Conservation (phyloP, 2,797 vertebrate species). For the Phataginus tetradactyla region DNA sequence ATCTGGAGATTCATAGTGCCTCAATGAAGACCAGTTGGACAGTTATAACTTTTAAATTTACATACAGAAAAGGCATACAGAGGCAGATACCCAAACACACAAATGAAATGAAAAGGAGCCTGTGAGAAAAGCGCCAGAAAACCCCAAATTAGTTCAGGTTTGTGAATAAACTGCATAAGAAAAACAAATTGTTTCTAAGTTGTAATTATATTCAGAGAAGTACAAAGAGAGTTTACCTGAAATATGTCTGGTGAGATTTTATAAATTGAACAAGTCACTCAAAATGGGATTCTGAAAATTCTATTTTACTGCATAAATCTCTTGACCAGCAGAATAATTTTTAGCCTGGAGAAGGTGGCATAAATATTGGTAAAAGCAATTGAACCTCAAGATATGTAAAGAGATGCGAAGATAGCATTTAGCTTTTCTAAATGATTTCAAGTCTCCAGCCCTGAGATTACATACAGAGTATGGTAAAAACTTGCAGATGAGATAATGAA, state of each 20-base stretch:
- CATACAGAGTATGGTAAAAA: constrained; percentile 46
- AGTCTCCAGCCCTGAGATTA: constrained; percentile 61
- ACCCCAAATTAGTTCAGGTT: not conserved
- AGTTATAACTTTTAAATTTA: constrained; percentile 49
- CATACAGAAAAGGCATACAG: not conserved
- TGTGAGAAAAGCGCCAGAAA: not conserved
- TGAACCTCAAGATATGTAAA: constrained; percentile 61
- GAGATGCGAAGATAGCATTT: constrained; percentile 73
- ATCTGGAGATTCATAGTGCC: not conserved
- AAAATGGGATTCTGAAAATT: constrained; percentile 53
- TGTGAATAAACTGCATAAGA: not conserved
- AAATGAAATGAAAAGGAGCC: not conserved
- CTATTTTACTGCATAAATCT: constrained; percentile 21
- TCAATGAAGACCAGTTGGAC: not conserved
- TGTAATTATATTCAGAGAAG: not conserved
- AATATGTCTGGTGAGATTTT: not conserved
- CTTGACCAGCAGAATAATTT: constrained; percentile 43
- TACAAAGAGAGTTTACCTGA: constrained; percentile 46
- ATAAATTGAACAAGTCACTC: not conserved
- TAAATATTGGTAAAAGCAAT: constrained; percentile 68
- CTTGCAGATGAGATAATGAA: constrained; percentile 67
- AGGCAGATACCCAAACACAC: not conserved
- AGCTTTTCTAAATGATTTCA: constrained; percentile 72
- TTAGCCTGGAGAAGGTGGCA: constrained; percentile 36
- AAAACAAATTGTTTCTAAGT: not conserved